A percentile compares a stretch with the other conserved stretches of the same genome.
Evolutionary conservation across 1,140 invertebrate genomes (phyloP).

Genomic region (Campoletis sonorensis): DNA sequence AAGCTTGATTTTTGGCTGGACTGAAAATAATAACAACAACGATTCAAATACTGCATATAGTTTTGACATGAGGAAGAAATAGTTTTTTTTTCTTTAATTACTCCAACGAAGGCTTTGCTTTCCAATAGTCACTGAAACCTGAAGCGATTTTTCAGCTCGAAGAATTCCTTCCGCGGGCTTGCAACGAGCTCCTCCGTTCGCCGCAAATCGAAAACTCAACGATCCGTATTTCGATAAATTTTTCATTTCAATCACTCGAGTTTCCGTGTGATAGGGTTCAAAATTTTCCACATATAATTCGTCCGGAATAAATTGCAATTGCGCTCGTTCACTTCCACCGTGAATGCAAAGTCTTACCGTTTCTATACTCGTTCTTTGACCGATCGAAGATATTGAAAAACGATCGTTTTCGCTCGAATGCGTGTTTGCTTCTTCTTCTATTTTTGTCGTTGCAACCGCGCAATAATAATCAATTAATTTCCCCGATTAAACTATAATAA

Average conservation of each 20-base stretch:
- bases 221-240: constrained; percentile 56
- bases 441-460: background rate
- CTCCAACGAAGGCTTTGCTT: constrained; percentile 51
- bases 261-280: constrained; percentile 46
- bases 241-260: constrained; percentile 53
- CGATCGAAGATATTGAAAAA: constrained; percentile 12
- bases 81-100: background rate
- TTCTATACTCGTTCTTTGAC: constrained; percentile 31
- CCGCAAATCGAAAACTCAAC: constrained; percentile 53
- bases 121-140: constrained; percentile 58
- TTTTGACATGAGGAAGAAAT: too few relatives aligned
- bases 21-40: constrained; percentile 4
- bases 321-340: constrained; percentile 54
- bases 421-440: constrained; percentile 29
- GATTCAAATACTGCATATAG: background rate
- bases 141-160: constrained; percentile 50
- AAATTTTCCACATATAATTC: constrained; percentile 55
- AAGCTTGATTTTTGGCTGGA: constrained; percentile 50
- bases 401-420: constrained; percentile 15
- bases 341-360: constrained; percentile 59
- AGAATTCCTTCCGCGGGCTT: constrained; percentile 50
- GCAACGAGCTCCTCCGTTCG: constrained; percentile 46
- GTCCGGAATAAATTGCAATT: constrained; percentile 56
- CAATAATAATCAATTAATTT: too few relatives aligned
- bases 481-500: too few relatives aligned